Evolutionary conservation across 2,888 invertebrate genomes (phyloP).

Genomic region (Agonopterix subpropinquella): DNA sequence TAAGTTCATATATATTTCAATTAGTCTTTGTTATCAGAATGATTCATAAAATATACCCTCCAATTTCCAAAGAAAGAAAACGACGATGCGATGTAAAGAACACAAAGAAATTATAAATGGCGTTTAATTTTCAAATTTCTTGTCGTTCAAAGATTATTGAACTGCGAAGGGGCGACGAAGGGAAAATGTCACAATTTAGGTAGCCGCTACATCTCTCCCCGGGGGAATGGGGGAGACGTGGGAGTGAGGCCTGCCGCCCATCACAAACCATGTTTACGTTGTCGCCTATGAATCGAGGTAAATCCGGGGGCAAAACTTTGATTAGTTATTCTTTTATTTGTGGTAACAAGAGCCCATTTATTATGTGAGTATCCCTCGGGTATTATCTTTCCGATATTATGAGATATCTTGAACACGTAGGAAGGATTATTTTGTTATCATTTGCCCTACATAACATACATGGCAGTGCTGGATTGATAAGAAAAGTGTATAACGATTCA

Average conservation of each 20-base stretch:
- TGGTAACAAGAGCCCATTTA: conserved; percentile 34
- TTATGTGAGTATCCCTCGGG: conserved; percentile 13
- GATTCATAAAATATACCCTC: too few relatives aligned
- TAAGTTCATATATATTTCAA: background rate
- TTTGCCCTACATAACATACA: conserved; percentile 13
- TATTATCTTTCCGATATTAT: conserved; percentile 7
- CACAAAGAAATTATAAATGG: conserved; percentile 19
- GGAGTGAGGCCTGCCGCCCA: conserved; percentile 23
- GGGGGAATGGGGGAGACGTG: conserved; percentile 11
- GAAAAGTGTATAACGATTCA: background rate
- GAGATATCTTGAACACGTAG: background rate
- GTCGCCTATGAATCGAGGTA: conserved; percentile 47
- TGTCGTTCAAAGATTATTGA: conserved; percentile 51
- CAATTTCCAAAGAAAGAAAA: conserved; percentile 5
- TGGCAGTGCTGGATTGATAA: conserved; percentile 15
- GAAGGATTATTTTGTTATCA: conserved; percentile 6
- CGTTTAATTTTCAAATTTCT: conserved; percentile 44
- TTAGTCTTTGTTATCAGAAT: background rate
- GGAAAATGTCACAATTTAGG: conserved; percentile 63
- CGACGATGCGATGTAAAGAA: conserved; percentile 13
- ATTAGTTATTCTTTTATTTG: conserved; percentile 57
- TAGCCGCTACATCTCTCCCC: conserved; percentile 11
- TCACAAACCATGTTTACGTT: conserved; percentile 45
- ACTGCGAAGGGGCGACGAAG: conserved; percentile 46
- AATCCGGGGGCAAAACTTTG: conserved; percentile 48